These are phyloP conservation scores for Chloroclysta siterata DNA, from an alignment of 2,888 invertebrate genomes.

Conservation along the genomic window DNA sequence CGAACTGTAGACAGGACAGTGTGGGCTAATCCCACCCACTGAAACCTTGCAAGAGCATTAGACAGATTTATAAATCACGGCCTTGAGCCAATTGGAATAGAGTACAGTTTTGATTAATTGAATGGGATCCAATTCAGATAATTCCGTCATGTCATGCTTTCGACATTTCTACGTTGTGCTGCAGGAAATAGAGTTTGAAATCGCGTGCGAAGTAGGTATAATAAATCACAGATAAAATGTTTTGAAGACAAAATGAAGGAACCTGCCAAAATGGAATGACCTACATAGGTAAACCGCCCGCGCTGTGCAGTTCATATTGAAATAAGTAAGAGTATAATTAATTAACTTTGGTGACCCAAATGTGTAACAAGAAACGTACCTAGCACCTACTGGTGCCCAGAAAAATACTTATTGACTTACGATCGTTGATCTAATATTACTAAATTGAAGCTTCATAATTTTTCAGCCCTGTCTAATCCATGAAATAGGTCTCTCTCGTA, in stretches of 20 bases:
- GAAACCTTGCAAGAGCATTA: conserved; percentile 10
- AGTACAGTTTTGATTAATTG: conserved; percentile 25
- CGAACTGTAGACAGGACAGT: conserved; percentile 22
- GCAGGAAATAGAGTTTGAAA: conserved; percentile 19
- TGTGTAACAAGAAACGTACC: too few species aligned
- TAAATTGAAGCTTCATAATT: too few species aligned
- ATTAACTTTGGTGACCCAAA: too few species aligned
- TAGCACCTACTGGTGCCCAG: too few species aligned
- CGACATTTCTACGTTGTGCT: conserved; percentile 1
- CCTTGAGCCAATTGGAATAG: conserved; percentile 25
- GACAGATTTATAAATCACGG: conserved; percentile 17
- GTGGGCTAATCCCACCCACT: conserved; percentile 23
- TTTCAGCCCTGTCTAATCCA: too few species aligned
- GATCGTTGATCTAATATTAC: too few species aligned
- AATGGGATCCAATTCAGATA: conserved; percentile 11
- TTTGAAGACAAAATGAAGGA: background rate
- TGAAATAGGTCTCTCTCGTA: too few species aligned
- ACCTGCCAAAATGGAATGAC: background rate
- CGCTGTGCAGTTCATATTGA: too few species aligned
- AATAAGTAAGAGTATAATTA: too few species aligned
- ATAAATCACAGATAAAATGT: background rate
- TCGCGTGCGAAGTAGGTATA: background rate
- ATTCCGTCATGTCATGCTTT: background rate
- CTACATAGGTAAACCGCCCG: background rate
- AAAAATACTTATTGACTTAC: too few species aligned